Percentiles rank a stretch among this genome's conserved stretches.
These are phyloP conservation scores for Patella vulgata DNA, from an alignment of 1,140 invertebrate species.

Conservation along the genomic window DNA sequence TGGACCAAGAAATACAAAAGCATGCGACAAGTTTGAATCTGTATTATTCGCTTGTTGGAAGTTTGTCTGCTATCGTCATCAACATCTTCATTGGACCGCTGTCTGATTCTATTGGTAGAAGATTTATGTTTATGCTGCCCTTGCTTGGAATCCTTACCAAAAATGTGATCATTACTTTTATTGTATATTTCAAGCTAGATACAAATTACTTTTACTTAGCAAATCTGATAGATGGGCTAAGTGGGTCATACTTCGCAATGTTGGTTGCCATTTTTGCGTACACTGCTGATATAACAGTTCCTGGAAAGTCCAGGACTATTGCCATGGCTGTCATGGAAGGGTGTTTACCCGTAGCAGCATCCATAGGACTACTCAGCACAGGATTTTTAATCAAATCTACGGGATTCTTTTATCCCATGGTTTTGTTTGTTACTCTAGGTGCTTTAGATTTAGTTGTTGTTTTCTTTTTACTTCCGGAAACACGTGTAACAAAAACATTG, in stretches of 20 bases:
- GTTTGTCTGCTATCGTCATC: neutral
- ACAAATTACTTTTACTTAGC: conserved; percentile 3
- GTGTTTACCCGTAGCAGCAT: neutral
- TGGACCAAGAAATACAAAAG: neutral
- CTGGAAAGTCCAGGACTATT: conserved; percentile 5
- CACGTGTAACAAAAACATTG: neutral
- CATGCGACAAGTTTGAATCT: neutral
- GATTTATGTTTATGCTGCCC: neutral
- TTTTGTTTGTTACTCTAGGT: neutral
- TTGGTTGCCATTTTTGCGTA: conserved; percentile 12
- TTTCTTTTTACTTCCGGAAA: conserved; percentile 16
- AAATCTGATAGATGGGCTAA: neutral
- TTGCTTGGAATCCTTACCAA: neutral
- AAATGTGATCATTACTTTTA: neutral
- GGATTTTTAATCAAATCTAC: conserved; percentile 1
- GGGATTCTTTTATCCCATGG: neutral
- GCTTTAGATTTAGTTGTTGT: conserved; percentile 1
- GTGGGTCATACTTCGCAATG: conserved; percentile 7
- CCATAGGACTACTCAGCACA: neutral
- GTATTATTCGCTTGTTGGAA: neutral
- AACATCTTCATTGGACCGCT: neutral
- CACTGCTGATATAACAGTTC: conserved; percentile 20
- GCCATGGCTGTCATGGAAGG: conserved; percentile 8
- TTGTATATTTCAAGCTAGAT: neutral
- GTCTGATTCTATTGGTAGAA: conserved; percentile 2